These are phyloP conservation scores for Trinectes maculatus DNA, from an alignment of 2,113 vertebrate species.

Conservation along the genomic window DNA sequence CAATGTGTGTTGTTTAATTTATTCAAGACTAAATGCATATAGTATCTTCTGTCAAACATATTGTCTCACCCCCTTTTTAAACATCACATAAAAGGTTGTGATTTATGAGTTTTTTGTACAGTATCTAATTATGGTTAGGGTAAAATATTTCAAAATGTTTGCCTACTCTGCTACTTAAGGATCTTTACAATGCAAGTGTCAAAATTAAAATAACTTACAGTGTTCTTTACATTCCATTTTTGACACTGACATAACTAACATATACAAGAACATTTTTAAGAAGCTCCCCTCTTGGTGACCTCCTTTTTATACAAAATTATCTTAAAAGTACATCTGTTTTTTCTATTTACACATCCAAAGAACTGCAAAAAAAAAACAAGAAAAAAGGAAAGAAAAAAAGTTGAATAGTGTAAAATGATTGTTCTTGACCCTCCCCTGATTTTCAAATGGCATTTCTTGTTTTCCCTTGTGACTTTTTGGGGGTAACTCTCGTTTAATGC, in stretches of 20 bases:
- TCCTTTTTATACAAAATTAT: no score
- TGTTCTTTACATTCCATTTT: no score
- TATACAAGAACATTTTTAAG: no score
- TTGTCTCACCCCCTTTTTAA: no score
- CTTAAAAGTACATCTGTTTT: constrained; percentile 45
- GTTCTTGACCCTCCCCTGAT: constrained; percentile 73
- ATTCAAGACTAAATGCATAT: no score
- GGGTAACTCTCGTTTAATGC: constrained; percentile 74
- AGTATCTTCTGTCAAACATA: no score
- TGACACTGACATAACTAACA: no score
- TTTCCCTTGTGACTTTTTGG: constrained; percentile 68
- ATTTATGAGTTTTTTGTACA: no score
- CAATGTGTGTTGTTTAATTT: no score
- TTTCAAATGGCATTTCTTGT: constrained; percentile 72
- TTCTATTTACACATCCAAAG: constrained; percentile 39
- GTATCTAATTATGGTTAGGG: no score
- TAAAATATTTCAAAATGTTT: neutral
- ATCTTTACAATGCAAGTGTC: neutral
- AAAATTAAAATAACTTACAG: neutral
- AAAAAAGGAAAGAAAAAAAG: constrained; percentile 1
- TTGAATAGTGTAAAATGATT: constrained; percentile 43
- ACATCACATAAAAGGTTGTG: no score
- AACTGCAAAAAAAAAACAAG: neutral
- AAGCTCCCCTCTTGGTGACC: no score
- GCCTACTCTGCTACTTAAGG: neutral